These are phyloP conservation scores for Agrilus planipennis DNA, from an alignment of 1,140 invertebrate genomes.

Conservation along the genomic window DNA sequence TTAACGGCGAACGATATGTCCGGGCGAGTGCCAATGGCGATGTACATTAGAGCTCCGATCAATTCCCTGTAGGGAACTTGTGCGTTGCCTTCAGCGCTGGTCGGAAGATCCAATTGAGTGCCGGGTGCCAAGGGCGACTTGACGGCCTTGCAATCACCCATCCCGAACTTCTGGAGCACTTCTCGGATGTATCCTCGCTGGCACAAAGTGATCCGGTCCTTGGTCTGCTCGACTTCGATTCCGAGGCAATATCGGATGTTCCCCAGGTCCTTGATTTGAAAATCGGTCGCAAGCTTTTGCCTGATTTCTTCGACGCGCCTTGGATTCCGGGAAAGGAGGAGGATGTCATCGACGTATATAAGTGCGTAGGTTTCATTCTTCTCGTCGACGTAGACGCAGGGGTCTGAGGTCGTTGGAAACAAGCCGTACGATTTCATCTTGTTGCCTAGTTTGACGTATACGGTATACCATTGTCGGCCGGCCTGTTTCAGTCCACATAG, in stretches of 20 bases:
- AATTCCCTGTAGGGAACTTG: constrained; percentile 22
- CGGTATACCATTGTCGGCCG: no score
- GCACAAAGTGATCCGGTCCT: constrained; percentile 12
- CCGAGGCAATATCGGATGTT: constrained; percentile 15
- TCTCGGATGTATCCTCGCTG: constrained; percentile 17
- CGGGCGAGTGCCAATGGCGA: constrained; percentile 29
- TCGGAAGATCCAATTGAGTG: constrained; percentile 9
- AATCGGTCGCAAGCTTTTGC: no score
- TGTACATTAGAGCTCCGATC: constrained; percentile 34
- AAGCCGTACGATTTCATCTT: no score
- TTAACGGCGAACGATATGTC: constrained; percentile 32
- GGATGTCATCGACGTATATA: no score
- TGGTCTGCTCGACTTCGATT: constrained; percentile 13
- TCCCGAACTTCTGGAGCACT: constrained; percentile 22
- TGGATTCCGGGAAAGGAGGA: no score
- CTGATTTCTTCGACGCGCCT: no score
- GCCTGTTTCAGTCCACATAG: no score
- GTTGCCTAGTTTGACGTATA: no score
- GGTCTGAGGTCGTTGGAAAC: no score
- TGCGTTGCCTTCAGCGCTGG: constrained; percentile 1
- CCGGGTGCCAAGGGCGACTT: constrained; percentile 7
- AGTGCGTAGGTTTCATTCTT: no score
- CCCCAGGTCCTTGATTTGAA: constrained; percentile 22
- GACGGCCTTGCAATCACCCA: constrained; percentile 16
- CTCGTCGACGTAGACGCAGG: no score